A percentile compares a stretch with the other conserved stretches of the same genome.
Evolutionary conservation across 2,888 invertebrate genomes (phyloP).

Genomic region (Esperia sulphurella): DNA sequence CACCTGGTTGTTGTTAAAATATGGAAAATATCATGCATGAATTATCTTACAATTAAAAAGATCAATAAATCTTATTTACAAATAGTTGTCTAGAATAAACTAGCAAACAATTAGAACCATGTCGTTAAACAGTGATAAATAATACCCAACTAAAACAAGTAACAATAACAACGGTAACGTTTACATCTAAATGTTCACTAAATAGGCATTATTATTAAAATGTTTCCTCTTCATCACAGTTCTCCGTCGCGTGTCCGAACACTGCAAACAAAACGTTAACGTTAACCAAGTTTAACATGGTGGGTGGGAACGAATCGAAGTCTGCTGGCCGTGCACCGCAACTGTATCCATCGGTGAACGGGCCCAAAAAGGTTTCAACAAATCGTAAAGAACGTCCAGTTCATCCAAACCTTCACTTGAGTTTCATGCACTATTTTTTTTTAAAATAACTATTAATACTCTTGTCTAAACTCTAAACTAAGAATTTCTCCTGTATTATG

Average conservation of each 20-base stretch:
- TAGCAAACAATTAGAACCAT: slow-evolving; percentile 53
- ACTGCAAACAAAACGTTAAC: slow-evolving; percentile 82
- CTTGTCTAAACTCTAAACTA: too few relatives aligned
- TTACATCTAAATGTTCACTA: slow-evolving; percentile 43
- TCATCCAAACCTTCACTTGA: too few relatives aligned
- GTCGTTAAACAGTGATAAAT: slow-evolving; percentile 41
- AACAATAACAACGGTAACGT: slow-evolving; percentile 74
- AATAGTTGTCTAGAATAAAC: slow-evolving; percentile 47
- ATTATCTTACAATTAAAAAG: slow-evolving; percentile 44
- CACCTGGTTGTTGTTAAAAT: slow-evolving; percentile 55
- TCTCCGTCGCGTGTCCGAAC: slow-evolving; percentile 92
- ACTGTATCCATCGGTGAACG: too few relatives aligned
- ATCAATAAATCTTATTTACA: slow-evolving; percentile 63
- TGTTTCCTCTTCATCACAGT: slow-evolving; percentile 92
- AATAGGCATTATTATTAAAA: slow-evolving; percentile 76
- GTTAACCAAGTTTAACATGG: too few relatives aligned
- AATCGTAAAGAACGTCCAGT: too few relatives aligned
- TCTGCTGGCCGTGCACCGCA: too few relatives aligned
- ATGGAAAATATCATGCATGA: slow-evolving; percentile 59
- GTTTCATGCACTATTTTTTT: too few relatives aligned
- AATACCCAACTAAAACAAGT: slow-evolving; percentile 58
- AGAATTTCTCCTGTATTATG: too few relatives aligned
- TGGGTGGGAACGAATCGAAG: too few relatives aligned
- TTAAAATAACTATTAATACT: too few relatives aligned
- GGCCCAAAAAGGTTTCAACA: too few relatives aligned